Conservation (phyloP, 2,797 vertebrate species). For the Parauchenoglanis ngamensis region DNA sequence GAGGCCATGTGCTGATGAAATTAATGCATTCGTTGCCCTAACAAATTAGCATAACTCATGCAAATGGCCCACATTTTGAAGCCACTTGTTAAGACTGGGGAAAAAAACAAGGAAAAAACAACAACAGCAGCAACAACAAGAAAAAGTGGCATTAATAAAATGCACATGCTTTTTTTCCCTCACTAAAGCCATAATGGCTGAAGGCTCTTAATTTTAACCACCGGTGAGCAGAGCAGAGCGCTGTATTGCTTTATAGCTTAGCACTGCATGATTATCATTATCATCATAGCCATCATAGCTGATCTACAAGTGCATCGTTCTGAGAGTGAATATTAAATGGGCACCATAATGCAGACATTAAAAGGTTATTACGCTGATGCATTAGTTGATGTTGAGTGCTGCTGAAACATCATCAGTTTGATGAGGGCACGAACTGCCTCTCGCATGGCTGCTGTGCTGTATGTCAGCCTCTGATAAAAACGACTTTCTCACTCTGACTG, state of each 20-base stretch:
- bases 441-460: constrained; percentile 44
- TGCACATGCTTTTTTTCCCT: constrained; percentile 65
- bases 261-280: constrained; percentile 73
- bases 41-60: constrained; percentile 99
- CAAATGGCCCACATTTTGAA: constrained; percentile 97
- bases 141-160: constrained; percentile 72
- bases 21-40: constrained; percentile 99
- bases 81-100: constrained; percentile 65
- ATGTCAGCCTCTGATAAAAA: constrained; percentile 50
- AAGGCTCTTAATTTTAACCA: constrained; percentile 79
- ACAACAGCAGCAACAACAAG: constrained; percentile 29
- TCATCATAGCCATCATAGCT: constrained; percentile 73
- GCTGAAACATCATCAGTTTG: constrained; percentile 64
- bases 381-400: constrained; percentile 70
- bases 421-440: constrained; percentile 56
- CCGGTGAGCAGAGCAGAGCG: constrained; percentile 67
- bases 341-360: constrained; percentile 74
- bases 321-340: constrained; percentile 70
- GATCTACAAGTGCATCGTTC: constrained; percentile 72
- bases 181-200: constrained; percentile 76
- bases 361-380: constrained; percentile 76
- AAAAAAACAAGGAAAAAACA: constrained; percentile 27
- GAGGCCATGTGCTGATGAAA: constrained; percentile 99
- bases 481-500: constrained; percentile 65
- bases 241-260: constrained; percentile 68